Evolutionary conservation across 35 echinoderm and acorn worm genomes (phyloP).

Genomic region (Nesometra sesokonis): DNA sequence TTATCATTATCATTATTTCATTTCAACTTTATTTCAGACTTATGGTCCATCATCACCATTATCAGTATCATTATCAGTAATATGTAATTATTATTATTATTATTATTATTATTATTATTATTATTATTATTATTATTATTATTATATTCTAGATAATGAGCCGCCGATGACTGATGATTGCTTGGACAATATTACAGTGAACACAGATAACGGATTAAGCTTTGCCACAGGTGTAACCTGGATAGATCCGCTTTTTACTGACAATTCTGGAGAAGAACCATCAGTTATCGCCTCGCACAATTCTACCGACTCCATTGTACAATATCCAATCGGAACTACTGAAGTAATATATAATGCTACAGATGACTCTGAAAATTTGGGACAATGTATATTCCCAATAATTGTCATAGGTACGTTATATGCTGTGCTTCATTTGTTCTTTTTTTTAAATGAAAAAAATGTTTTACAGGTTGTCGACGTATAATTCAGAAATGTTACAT

Average conservation of each 20-base stretch:
- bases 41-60: too few relatives aligned
- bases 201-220: not conserved
- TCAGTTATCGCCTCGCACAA: not conserved
- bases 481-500: too few relatives aligned
- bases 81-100: too few relatives aligned
- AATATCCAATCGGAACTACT: slow-evolving; percentile 8
- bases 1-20: too few relatives aligned
- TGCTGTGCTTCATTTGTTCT: too few relatives aligned
- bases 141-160: not conserved
- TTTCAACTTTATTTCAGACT: too few relatives aligned
- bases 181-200: not conserved
- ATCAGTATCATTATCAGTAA: not conserved
- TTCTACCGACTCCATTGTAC: not conserved
- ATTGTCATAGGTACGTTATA: slow-evolving; percentile 35
- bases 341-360: slow-evolving; percentile 23
- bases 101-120: too few relatives aligned
- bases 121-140: too few relatives aligned
- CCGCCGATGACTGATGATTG: not conserved
- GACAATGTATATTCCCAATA: slow-evolving; percentile 14
- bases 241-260: not conserved
- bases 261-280: not conserved
- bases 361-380: slow-evolving; percentile 12
- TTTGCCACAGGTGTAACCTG: not conserved
- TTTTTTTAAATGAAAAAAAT: too few relatives aligned
- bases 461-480: too few relatives aligned